Base-by-base conservation (phyloP, 2,113 vertebrate genomes). In the Oreochromis tanganicae region DNA sequence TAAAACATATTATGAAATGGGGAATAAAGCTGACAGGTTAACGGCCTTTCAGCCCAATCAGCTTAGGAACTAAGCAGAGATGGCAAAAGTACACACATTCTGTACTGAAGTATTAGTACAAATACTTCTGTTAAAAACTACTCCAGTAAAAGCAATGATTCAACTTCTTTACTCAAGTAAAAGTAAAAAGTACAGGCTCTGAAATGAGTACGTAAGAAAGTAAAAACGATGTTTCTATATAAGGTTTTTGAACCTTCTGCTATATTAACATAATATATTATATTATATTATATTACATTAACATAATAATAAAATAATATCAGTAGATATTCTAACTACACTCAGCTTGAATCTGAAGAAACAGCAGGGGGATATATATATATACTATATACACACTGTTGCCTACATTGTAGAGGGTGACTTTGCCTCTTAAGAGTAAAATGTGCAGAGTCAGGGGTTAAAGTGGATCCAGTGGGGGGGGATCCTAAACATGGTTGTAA, bases 321-420 rank as follows among this genome's bases (percentile, higher is more conserved):
- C 29, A 36, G 16, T 59, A 11, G 0, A 63, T 34, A 63, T 36
- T 36, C 1, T 61, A 63, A 19, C 59, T 63, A 0, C 29, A 34
- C 57, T 61, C 29, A 61, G 29, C 57, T 29, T 61, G 57, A 61
- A 0, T 34, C 16, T 61, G 57, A 61, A 61, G 57, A 34, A 19
- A 61, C 57, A 0, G 57, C 17, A 61, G 29, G n/a, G 5, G 0
- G 6, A 63, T 32, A 32, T 2, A 1, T 4, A 34, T 32, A 34
- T 34, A 34, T 34, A 7, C 32, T 6, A 8, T 8, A 55, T 10
- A 32, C 57, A 61, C 27, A 32, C 57, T 17, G 57, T 5, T 61
- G 27, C 57, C 50, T 2, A 59, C 27, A 32, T 32, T 59, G 27
- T 61, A 61, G 57, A 61, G 3, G 27, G 57, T 19, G 29, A 61